phyloP scores from a whole-genome alignment of 2,797 vertebrate genomes.

The Lithobates pipiens region DNA sequence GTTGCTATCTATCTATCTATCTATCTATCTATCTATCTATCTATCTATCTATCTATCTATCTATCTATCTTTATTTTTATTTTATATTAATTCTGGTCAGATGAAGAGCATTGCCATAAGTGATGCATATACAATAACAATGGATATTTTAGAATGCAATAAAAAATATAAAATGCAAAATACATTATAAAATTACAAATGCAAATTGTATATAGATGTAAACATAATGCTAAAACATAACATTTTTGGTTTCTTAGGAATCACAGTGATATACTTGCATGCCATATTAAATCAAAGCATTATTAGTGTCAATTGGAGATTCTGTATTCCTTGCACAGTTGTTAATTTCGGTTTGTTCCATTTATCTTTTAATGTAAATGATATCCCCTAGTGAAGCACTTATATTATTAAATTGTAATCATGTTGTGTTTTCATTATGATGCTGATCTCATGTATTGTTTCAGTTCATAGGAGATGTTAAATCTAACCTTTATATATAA shows the following conservation, averaged over 20 bases:
- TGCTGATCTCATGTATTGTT: slow-evolving; percentile 47
- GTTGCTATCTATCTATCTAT: too few relatives aligned
- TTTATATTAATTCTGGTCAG: too few relatives aligned
- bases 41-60: too few relatives aligned
- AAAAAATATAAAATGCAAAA: neutral
- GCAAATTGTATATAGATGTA: neutral
- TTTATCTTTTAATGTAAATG: slow-evolving; percentile 45
- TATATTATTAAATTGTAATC: slow-evolving; percentile 32
- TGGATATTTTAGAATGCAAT: neutral
- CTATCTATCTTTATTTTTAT: too few relatives aligned
- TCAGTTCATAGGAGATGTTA: slow-evolving; percentile 4
- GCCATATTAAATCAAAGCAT: slow-evolving; percentile 42
- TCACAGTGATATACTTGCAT: slow-evolving; percentile 20
- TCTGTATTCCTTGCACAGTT: slow-evolving; percentile 7
- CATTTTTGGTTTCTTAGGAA: too few relatives aligned
- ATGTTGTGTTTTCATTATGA: slow-evolving; percentile 39
- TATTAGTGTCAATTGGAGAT: slow-evolving; percentile 35
- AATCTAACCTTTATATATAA: slow-evolving; percentile 15
- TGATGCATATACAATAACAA: too few relatives aligned
- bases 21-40: too few relatives aligned
- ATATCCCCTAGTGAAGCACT: slow-evolving; percentile 36
- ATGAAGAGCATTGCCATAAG: too few relatives aligned
- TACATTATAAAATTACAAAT: neutral
- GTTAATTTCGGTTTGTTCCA: slow-evolving; percentile 25
- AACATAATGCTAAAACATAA: too few relatives aligned